These are phyloP conservation scores for Diogma glabrata DNA, from an alignment of 2,888 invertebrate species.

Conservation along the genomic window DNA sequence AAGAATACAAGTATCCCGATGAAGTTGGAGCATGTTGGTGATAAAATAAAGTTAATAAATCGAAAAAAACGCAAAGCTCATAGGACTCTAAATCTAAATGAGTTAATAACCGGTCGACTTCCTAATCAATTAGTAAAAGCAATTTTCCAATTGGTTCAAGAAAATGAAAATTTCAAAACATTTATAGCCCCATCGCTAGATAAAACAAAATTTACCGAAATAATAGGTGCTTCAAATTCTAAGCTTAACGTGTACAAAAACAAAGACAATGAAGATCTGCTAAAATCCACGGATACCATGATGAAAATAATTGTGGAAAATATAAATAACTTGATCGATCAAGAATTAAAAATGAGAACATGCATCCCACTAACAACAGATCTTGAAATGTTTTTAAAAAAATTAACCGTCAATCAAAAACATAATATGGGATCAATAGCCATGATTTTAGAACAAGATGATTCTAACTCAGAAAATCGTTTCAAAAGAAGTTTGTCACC, in stretches of 20 bases:
- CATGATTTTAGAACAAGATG: too few relatives aligned
- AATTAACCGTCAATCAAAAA: too few relatives aligned
- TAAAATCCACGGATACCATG: neutral
- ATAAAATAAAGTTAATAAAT: too few relatives aligned
- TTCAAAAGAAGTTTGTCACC: too few relatives aligned
- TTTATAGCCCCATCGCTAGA: neutral
- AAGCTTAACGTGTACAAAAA: too few relatives aligned
- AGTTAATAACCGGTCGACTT: neutral
- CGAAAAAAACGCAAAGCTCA: too few relatives aligned
- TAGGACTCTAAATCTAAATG: neutral
- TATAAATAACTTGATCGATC: neutral
- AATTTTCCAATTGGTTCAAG: neutral
- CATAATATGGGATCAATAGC: too few relatives aligned
- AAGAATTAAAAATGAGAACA: neutral
- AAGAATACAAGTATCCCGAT: neutral
- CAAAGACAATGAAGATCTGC: neutral
- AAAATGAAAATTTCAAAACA: neutral
- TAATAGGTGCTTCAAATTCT: too few relatives aligned
- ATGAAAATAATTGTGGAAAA: neutral
- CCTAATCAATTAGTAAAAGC: slow-evolving; percentile 1
- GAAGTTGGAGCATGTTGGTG: too few relatives aligned
- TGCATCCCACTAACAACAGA: neutral
- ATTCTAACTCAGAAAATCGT: too few relatives aligned
- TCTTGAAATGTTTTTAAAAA: neutral
- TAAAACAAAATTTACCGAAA: too few relatives aligned